Evolutionary conservation across 2,888 invertebrate genomes (phyloP).

Genomic region (Drosophila neoperkinsi): DNA sequence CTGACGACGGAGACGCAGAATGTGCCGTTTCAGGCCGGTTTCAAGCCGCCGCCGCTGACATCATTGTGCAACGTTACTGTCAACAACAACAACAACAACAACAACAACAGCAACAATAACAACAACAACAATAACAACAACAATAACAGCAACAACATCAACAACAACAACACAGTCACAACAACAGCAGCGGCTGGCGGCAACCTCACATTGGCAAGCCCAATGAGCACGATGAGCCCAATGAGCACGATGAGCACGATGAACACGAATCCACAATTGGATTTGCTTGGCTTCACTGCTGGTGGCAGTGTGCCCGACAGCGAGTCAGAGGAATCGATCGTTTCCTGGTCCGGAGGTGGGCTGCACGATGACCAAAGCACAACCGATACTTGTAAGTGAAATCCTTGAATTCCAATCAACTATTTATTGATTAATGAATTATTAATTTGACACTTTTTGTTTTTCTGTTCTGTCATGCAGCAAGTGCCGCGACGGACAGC

Average conservation of each 20-base stretch:
- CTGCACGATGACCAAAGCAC: slow-evolving; percentile 84
- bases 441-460: neutral
- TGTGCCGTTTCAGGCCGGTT: slow-evolving; percentile 94
- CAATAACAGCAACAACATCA: slow-evolving; percentile 24
- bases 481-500: slow-evolving; percentile 85
- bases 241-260: slow-evolving; percentile 17
- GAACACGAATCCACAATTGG: slow-evolving; percentile 35
- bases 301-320: slow-evolving; percentile 54
- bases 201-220: slow-evolving; percentile 27
- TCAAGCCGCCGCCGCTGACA: slow-evolving; percentile 94
- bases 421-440: neutral
- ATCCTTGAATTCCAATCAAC: slow-evolving; percentile 60
- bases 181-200: slow-evolving; percentile 29
- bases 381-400: slow-evolving; percentile 82
- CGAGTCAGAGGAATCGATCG: slow-evolving; percentile 83
- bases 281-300: slow-evolving; percentile 37
- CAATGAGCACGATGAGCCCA: slow-evolving; percentile 19
- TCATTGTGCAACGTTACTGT: slow-evolving; percentile 79
- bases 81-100: slow-evolving; percentile 21
- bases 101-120: slow-evolving; percentile 1
- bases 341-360: slow-evolving; percentile 81
- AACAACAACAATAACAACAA: neutral
- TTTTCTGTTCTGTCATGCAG: slow-evolving; percentile 52
- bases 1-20: slow-evolving; percentile 91
- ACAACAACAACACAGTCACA: neutral